These are phyloP conservation scores for Drosophila nebulosa DNA, from an alignment of 1,140 invertebrate species.

Conservation along the genomic window DNA sequence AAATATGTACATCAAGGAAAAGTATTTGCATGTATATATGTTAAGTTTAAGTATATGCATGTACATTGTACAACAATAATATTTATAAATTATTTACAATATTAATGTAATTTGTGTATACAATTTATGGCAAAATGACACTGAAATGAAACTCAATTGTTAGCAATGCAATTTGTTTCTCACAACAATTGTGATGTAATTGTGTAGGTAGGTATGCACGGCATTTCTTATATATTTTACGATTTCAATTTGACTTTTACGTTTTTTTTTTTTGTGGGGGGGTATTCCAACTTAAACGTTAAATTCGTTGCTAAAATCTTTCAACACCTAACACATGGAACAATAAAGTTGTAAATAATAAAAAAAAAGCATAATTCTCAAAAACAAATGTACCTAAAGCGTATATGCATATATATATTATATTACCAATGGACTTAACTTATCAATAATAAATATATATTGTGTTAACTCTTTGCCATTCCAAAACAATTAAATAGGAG, in stretches of 20 bases:
- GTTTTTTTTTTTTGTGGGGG: too few relatives aligned
- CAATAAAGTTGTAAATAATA: background rate
- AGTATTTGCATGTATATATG: background rate
- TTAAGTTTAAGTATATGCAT: background rate
- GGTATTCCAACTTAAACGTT: background rate
- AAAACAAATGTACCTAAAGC: background rate
- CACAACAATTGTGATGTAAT: background rate
- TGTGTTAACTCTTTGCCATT: background rate
- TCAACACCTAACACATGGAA: conserved; percentile 2
- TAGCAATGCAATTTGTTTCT: background rate
- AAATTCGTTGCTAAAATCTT: conserved; percentile 9
- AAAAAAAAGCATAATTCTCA: background rate
- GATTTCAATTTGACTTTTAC: background rate
- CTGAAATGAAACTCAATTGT: background rate
- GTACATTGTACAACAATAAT: background rate
- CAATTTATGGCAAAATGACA: conserved; percentile 3
- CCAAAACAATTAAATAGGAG: background rate
- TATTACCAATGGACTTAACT: conserved; percentile 2
- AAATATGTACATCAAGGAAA: background rate
- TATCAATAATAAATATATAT: background rate
- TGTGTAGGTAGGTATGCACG: background rate
- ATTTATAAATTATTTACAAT: conserved; percentile 3
- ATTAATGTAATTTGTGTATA: background rate
- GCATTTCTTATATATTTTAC: background rate
- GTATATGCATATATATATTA: background rate